phyloP scores from a whole-genome alignment of 1,140 invertebrate species.

The Orchestia grillus region DNA sequence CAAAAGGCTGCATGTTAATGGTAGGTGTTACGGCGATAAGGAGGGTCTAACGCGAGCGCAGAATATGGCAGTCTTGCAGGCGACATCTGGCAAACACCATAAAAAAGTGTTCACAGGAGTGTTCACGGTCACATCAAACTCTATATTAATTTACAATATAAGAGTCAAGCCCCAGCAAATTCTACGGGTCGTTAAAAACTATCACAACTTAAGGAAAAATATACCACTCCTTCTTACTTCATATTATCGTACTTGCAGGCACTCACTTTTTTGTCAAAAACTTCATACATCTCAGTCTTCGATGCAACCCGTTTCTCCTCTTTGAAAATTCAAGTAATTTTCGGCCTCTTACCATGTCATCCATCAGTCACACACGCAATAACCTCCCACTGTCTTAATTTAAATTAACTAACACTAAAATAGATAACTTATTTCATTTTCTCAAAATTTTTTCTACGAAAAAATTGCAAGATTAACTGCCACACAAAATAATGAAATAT shows the following conservation, averaged over 20 bases:
- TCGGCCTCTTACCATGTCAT: not conserved
- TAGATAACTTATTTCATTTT: too few species aligned
- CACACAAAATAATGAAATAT: too few species aligned
- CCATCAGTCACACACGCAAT: too few species aligned
- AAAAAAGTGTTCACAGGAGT: not conserved
- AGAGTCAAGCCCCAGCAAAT: not conserved
- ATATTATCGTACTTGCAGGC: not conserved
- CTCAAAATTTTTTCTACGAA: too few species aligned
- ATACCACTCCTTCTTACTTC: not conserved
- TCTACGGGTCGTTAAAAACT: not conserved
- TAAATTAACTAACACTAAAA: too few species aligned
- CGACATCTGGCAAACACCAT: not conserved
- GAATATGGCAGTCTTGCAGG: not conserved
- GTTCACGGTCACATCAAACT: not conserved
- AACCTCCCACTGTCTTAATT: too few species aligned
- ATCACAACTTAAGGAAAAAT: not conserved
- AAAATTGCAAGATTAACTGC: too few species aligned
- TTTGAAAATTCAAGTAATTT: not conserved
- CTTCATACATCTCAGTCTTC: not conserved
- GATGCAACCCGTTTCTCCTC: not conserved
- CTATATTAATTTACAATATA: not conserved
- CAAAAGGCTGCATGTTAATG: too few species aligned
- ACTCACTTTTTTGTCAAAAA: not conserved
- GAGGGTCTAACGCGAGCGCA: not conserved
- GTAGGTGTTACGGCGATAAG: not conserved